phyloP scores from a whole-genome alignment of 2,888 invertebrate species.

The Tetranychus piercei region DNA sequence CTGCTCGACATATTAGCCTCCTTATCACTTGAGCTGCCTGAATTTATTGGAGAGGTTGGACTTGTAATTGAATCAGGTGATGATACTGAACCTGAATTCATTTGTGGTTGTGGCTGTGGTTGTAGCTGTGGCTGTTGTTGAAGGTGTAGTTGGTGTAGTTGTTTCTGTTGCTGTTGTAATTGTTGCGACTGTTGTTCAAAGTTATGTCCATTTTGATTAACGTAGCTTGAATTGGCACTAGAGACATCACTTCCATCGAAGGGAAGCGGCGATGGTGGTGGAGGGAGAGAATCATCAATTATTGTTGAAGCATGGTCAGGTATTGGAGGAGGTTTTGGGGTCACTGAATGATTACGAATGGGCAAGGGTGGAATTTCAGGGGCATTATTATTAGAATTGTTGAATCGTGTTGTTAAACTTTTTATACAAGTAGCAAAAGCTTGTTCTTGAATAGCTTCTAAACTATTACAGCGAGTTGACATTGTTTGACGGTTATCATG shows the following conservation, averaged over 20 bases:
- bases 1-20: slow-evolving; percentile 19
- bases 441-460: slow-evolving; percentile 29
- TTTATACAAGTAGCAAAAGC: slow-evolving; percentile 34
- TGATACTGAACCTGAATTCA: neutral
- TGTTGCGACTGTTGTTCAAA: neutral
- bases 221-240: neutral
- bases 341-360: neutral
- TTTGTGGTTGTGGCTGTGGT: neutral
- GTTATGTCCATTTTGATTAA: slow-evolving; percentile 1
- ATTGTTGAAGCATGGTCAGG: slow-evolving; percentile 14
- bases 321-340: slow-evolving; percentile 29
- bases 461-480: slow-evolving; percentile 19
- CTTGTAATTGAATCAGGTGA: neutral
- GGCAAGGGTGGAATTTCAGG: slow-evolving; percentile 25
- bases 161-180: too few relatives aligned
- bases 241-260: neutral
- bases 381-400: neutral
- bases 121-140: neutral
- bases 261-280: neutral
- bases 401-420: slow-evolving; percentile 28
- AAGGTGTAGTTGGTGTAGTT: neutral
- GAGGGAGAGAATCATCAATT: slow-evolving; percentile 13
- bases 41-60: neutral
- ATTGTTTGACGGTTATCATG: neutral
- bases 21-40: neutral